phyloP scores from a whole-genome alignment of 2,888 invertebrate species.

The Xestia sexstrigata region DNA sequence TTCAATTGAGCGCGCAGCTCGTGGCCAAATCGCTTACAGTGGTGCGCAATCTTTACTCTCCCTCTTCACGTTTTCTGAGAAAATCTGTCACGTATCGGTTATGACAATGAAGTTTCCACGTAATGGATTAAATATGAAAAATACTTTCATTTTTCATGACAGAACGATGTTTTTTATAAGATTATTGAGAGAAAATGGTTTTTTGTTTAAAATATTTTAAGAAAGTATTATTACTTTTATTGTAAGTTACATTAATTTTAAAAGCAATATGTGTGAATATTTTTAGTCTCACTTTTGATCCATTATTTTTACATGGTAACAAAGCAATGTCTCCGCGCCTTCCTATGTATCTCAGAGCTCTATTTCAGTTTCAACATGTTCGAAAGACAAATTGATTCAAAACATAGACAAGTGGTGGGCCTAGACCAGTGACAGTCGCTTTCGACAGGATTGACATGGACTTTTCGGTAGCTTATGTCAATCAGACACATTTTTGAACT shows the following conservation, averaged over 20 bases:
- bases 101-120: slow-evolving; percentile 44
- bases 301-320: background rate
- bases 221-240: background rate
- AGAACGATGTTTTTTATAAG: background rate
- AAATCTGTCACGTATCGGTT: slow-evolving; percentile 51
- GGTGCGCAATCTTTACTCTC: background rate
- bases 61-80: slow-evolving; percentile 25
- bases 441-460: background rate
- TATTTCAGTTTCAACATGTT: background rate
- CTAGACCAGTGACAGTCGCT: background rate
- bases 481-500: background rate
- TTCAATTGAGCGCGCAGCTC: too few relatives aligned
- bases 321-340: background rate
- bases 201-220: background rate
- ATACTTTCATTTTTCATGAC: too few relatives aligned
- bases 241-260: background rate
- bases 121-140: slow-evolving; percentile 32
- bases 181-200: background rate
- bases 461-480: too few relatives aligned
- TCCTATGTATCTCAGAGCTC: background rate
- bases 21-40: slow-evolving; percentile 35
- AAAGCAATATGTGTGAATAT: background rate
- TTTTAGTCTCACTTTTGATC: too few relatives aligned
- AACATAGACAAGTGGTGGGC: background rate
- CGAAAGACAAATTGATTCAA: background rate